Evolutionary conservation across 2,888 invertebrate genomes (phyloP), one percentile per base, ranked within the genome.

Genomic region (Ophion slaviceki): DNA sequence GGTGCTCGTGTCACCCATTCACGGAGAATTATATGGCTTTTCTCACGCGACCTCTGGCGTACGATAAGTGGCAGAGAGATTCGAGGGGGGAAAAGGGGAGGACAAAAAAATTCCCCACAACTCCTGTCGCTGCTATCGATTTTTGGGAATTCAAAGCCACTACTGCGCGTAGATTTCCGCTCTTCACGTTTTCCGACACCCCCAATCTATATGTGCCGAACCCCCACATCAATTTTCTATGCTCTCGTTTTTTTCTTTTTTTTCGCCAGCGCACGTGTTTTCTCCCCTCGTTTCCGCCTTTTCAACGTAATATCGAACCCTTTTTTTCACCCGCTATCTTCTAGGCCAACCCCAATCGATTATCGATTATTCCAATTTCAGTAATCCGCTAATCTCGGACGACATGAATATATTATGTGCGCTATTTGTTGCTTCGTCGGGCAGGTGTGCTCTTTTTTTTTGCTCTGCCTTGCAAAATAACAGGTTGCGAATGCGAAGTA

Each of bases 141-240:
- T 86, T 86, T 86, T 40, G 80, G 71, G 83, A 81, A 84, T 86
- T 86, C 78, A 70, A 84, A 78, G 78, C 80, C 72, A 85, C 85
- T 75, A 85, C 85, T 84, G 86, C 84, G 86, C 86, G 84, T 81
- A 81, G 80, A 81, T 76, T 84, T 81, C 75, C 75, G 74, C 72
- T 68, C 62, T 66, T 14, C 1, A 47, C 75, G 74, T 72, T 64
- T 53, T 17, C 14, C 53, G 53, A 67, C 76, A 71, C 64, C 75
- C 75, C 80, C 67, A 24, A 78, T 28, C 20, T 75, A 1, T 20
- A 32, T 59, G 66, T 66, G 79, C 74, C 53, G 79, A 79, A 79
- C 59, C 17, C 17, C 17, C 53, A 53, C 14, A 14, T 74, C 36
- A 59, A 10, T 20, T 53, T 64, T 64, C 28, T 47, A 47, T 11